A percentile compares a stretch with the other conserved stretches of the same genome.
Conservation (phyloP, 2,113 vertebrate genomes). For the Gymnorhina tibicen region DNA sequence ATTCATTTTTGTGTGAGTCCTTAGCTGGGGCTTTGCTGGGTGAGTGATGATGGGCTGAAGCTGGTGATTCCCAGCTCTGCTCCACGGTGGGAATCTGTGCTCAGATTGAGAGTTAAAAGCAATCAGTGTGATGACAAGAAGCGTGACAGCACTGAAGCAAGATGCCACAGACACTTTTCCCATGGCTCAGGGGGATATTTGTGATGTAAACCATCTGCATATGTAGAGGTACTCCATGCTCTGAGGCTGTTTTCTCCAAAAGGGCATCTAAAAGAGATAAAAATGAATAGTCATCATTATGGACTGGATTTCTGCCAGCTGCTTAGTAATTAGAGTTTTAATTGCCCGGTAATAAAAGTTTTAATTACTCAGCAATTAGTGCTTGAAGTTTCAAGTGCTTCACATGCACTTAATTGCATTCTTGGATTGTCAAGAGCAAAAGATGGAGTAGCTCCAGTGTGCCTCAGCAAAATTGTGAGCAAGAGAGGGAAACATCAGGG, state of each 20-base stretch:
- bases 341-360: conserved; percentile 35
- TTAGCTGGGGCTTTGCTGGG: neutral
- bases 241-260: neutral
- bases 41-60: neutral
- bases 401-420: neutral
- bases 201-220: neutral
- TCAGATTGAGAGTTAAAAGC: neutral
- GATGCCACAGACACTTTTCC: neutral
- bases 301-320: conserved; percentile 35
- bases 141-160: neutral
- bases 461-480: neutral
- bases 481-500: neutral
- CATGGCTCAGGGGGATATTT: neutral
- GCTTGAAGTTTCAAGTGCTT: conserved; percentile 16
- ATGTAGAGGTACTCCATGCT: neutral
- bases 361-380: conserved; percentile 56
- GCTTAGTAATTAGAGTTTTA: conserved; percentile 48
- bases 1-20: neutral
- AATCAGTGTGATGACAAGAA: neutral
- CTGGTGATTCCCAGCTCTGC: neutral
- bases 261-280: conserved; percentile 11
- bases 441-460: neutral
- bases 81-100: neutral
- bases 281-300: conserved; percentile 19
- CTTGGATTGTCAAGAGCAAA: neutral